These are phyloP conservation scores for Caenorhabditis angaria DNA, from an alignment of 2,888 invertebrate genomes.

Conservation along the genomic window DNA sequence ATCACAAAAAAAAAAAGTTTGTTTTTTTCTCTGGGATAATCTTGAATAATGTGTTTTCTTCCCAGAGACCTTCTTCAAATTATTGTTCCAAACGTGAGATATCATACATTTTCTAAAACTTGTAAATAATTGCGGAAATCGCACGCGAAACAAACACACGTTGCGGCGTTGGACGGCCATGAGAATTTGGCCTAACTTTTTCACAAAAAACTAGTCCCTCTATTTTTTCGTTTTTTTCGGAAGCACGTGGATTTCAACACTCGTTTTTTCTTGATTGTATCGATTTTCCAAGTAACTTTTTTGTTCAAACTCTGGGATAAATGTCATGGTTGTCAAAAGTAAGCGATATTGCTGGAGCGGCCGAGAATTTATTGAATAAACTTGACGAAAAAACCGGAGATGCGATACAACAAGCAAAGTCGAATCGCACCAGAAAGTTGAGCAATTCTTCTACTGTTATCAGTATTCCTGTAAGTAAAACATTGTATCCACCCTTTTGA, in stretches of 20 bases:
- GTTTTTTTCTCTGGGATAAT: too few species aligned
- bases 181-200: not conserved
- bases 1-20: too few species aligned
- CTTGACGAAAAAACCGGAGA: conserved; percentile 78
- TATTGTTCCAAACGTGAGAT: too few species aligned
- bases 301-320: conserved; percentile 7
- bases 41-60: too few species aligned
- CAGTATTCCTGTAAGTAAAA: conserved; percentile 18
- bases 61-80: too few species aligned
- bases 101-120: too few species aligned
- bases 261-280: not conserved
- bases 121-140: too few species aligned
- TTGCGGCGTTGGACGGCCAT: too few species aligned
- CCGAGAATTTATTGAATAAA: conserved; percentile 78
- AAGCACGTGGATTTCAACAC: conserved; percentile 4
- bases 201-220: not conserved
- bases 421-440: conserved; percentile 23
- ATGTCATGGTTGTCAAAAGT: conserved; percentile 66
- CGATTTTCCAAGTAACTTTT: not conserved
- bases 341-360: conserved; percentile 56
- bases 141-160: too few species aligned
- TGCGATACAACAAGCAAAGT: conserved; percentile 39
- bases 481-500: not conserved
- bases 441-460: conserved; percentile 32
- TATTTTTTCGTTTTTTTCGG: conserved; percentile 4